Base-by-base conservation (phyloP, 2,888 invertebrate species). In the Spicauda simplicius region DNA sequence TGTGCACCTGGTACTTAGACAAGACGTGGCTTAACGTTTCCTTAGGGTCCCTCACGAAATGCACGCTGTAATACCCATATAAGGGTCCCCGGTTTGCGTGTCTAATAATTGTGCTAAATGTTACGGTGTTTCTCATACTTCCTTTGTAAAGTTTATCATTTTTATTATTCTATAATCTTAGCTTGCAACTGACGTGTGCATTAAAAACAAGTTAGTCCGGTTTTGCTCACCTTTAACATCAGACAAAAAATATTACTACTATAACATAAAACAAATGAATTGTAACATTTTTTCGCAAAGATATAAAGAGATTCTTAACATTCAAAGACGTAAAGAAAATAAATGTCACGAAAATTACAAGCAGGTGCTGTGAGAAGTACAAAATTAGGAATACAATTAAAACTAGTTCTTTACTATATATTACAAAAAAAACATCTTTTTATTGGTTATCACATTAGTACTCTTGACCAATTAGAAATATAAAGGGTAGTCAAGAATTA, bases 1-100 rank as follows among this genome's bases (percentile, higher is more conserved):
- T 91, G 83, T 87, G 82, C 88, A 90, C 90, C 91, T 91, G 91
- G 88, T 89, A 87, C 86, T 85, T 84, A 84, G 79, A 79, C 72
- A 64, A 66, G 59, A 66, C 66, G 61, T 53, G 59, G 66, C 60
- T 66, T 66, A 66, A 66, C 66, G 68, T 58, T 68, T 63, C 59
- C 62, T 68, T 57, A 56, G 61, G 61, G 55, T 58, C 66, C 65
- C 59, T 67, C 66, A 63, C 63, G 63, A 63, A 33, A 33, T 33
- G 33, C 33, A 8, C 33, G 12, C 37, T 12, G 2, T 37, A 64
- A 58, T 64, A 63, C 16, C 63, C 55, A 48, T 65, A 59, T 65
- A 61, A 30, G 52, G 56, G 18, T 3, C 48, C n/a, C 20, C 33
- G 2, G 37, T 41, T 55, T 37, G 53, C 58, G n/a, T 64, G 64